Conservation (phyloP, 2,888 invertebrate genomes). For the Tachina grossa region DNA sequence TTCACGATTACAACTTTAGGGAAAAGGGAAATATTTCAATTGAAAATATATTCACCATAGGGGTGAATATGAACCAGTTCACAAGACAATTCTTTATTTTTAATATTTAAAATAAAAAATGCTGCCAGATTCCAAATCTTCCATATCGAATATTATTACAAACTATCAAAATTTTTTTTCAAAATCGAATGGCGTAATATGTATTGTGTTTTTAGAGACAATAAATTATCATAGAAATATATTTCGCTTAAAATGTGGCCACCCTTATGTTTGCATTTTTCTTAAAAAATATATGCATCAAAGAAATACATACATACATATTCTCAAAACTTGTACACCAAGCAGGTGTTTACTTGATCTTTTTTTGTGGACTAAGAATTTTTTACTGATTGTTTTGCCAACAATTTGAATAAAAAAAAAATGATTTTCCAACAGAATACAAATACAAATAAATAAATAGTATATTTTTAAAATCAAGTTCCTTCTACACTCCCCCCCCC, state of each 20-base stretch:
- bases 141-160: no score
- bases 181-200: no score
- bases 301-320: conserved; percentile 1
- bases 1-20: no score
- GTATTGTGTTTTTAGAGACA: no score
- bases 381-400: background rate
- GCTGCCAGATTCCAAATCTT: no score
- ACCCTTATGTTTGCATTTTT: background rate
- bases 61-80: no score
- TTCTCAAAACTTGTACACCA: conserved; percentile 10
- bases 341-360: conserved; percentile 31
- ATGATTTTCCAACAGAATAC: background rate
- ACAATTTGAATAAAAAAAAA: background rate
- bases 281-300: background rate
- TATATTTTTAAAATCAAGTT: background rate
- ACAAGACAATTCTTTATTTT: no score
- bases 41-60: no score
- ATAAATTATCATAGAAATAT: background rate
- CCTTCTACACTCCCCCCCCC: background rate
- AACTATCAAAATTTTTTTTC: no score
- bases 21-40: no score
- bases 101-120: no score
- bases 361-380: background rate
- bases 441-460: background rate
- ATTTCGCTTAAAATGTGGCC: background rate